Evolutionary conservation across 1,140 invertebrate genomes (phyloP).

Genomic region (Drosophila bifasciata): DNA sequence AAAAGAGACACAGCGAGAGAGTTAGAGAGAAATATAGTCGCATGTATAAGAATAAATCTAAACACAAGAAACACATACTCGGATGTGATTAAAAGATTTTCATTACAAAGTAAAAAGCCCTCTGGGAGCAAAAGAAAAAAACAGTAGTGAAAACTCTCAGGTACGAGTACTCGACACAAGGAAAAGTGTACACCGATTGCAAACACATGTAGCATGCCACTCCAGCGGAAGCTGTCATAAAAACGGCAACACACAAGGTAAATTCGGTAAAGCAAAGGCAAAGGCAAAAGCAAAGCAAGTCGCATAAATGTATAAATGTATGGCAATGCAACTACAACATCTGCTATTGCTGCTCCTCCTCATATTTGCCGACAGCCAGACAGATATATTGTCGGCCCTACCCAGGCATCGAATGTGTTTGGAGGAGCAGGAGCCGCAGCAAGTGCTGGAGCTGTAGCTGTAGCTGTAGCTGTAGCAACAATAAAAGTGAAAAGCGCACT

Average conservation of each 20-base stretch:
- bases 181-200: slow-evolving; percentile 35
- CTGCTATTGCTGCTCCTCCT: slow-evolving; percentile 7
- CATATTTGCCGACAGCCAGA: slow-evolving; percentile 68
- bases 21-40: no score
- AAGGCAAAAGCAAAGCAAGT: no score
- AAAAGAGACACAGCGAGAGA: no score
- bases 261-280: slow-evolving; percentile 45
- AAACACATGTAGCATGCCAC: slow-evolving; percentile 68
- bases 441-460: slow-evolving; percentile 35
- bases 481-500: slow-evolving; percentile 77
- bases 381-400: slow-evolving; percentile 62
- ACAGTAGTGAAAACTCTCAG: slow-evolving; percentile 25
- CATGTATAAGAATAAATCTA: no score
- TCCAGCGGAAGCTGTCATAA: slow-evolving; percentile 73
- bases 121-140: no score
- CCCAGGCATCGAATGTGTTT: slow-evolving; percentile 12
- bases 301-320: slow-evolving; percentile 54
- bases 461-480: slow-evolving; percentile 51
- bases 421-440: slow-evolving; percentile 18
- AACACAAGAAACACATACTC: no score
- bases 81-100: no score
- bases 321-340: slow-evolving; percentile 36
- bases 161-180: not conserved
- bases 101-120: no score
- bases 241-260: slow-evolving; percentile 46